Base-by-base conservation (phyloP, 2,888 invertebrate genomes). In the Thymelicus lineola region DNA sequence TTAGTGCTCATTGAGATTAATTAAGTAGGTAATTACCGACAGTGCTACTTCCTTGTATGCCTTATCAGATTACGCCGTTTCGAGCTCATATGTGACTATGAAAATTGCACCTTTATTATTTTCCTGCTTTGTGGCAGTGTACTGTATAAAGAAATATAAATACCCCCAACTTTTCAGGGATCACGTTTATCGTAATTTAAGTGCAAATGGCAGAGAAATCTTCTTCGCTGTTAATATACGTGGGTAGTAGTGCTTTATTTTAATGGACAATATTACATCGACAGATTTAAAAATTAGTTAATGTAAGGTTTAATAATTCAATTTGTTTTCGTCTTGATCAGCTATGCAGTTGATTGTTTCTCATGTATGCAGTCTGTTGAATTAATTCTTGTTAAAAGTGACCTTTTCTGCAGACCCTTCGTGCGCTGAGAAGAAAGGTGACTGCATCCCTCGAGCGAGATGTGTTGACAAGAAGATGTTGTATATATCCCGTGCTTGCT, bases 401-500 rank as follows among this genome's bases (percentile, higher is more conserved):
- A 28, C 28, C 28, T 28, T 28, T 28, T 28, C n/a, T 75, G 59
- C 42, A 71, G 90, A 87, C 78, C 86, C 89, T 2, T 75, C 73
- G 0, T 90, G 90, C 50, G 2, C 3, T 0, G 76, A 72, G 1
- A 89, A 84, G 71, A 77, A 75, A 10, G 89, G 90, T 0, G 6
- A 75, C 48, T 90, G 90, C 66, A 83, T 89, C n/a, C 77, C 70
- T 1, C 77, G 86, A 68, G 76, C 48, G 0, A 71, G 75, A 46
- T 90, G 90, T 71, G 62, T 75, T 4, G 82, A 76, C 6, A 82
- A 77, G 63, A 80, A 83, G 70, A 81, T 84, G 81, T 67, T 86
- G 0, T 89, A 90, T 66, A 76, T 89, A 35, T 80, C 89, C 0
- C 81, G 86, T 0, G 64, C 77, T 0, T 90, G 89, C 71, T 88